Percentiles rank a stretch among this genome's conserved stretches.
phyloP scores from a whole-genome alignment of 2,113 vertebrate genomes.

The Aplodontia rufa region DNA sequence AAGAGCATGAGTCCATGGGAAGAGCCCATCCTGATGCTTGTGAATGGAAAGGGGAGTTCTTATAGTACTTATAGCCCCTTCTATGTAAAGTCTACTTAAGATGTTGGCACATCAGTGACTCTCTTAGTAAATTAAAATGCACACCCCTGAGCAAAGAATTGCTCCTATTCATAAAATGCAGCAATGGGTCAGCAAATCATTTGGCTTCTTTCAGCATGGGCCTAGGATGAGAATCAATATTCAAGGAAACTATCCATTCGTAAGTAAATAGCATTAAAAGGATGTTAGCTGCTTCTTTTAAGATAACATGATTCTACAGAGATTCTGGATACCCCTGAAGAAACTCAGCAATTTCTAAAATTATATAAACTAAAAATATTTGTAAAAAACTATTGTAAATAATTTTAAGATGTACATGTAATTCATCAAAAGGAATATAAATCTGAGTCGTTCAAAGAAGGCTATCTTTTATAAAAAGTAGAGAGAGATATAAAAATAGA shows the following conservation, averaged over 20 bases:
- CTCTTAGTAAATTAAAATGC: not conserved
- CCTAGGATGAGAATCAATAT: not conserved
- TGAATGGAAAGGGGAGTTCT: not conserved
- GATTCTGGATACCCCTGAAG: not conserved
- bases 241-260: not conserved
- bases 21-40: not conserved
- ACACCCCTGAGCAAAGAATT: not conserved
- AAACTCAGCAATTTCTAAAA: constrained; percentile 34
- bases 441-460: constrained; percentile 28
- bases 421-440: not conserved
- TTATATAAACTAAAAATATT: constrained; percentile 38
- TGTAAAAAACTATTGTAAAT: not conserved
- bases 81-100: not conserved
- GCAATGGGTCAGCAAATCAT: not conserved
- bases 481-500: constrained; percentile 34
- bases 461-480: constrained; percentile 40
- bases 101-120: not conserved
- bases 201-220: not conserved
- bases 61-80: not conserved
- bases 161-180: not conserved
- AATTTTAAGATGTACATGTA: not conserved
- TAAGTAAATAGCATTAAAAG: not conserved
- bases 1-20: not conserved
- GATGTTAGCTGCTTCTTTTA: not conserved
- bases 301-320: not conserved